phyloP scores from a whole-genome alignment of 30 jellyfish, hydroid and myxozoan genomes.

The Catostylus mosaicus region DNA sequence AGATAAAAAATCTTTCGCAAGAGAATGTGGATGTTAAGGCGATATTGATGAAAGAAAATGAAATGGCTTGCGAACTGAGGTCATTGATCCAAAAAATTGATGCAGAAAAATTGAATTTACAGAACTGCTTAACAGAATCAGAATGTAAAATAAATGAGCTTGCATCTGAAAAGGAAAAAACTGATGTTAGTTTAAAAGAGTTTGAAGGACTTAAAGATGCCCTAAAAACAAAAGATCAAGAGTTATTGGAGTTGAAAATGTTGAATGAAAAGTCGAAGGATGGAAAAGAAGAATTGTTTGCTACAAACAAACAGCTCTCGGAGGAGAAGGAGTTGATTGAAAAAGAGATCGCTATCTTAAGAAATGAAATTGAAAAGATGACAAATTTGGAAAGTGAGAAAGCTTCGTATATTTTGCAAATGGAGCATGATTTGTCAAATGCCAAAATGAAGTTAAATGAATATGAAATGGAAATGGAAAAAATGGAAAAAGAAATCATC shows the following conservation, averaged over 20 bases:
- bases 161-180: background rate
- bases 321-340: conserved; percentile 45
- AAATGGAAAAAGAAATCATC: background rate
- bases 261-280: background rate
- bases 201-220: background rate
- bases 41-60: background rate
- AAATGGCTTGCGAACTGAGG: background rate
- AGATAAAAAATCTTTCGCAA: background rate
- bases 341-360: background rate
- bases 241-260: background rate
- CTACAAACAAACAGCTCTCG: background rate
- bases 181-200: background rate
- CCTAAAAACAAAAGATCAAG: background rate
- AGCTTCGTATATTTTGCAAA: background rate
- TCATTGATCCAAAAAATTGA: background rate
- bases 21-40: conserved; percentile 1
- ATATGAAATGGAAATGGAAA: conserved; percentile 23
- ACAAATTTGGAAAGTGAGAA: conserved; percentile 23
- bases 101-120: background rate
- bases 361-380: conserved; percentile 17
- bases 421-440: conserved; percentile 42
- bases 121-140: background rate
- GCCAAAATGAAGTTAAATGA: background rate
- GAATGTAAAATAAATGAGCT: background rate
- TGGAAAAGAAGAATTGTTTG: background rate